phyloP scores from a whole-genome alignment of 2,113 vertebrate species.

The Aphelocoma coerulescens region DNA sequence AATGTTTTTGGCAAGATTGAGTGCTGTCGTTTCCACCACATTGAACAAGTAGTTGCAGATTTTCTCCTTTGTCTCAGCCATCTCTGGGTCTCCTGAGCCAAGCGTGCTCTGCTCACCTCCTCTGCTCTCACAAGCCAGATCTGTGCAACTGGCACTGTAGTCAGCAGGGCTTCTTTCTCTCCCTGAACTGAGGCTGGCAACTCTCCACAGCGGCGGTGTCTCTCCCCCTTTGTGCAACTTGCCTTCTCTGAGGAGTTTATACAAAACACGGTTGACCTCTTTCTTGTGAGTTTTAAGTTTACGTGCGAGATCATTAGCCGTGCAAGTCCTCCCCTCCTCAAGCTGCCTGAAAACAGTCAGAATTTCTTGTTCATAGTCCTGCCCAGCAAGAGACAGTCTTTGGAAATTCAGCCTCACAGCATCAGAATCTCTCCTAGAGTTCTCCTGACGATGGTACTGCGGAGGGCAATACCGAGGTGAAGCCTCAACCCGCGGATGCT shows the following conservation, averaged over 20 bases:
- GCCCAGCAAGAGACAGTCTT: not conserved
- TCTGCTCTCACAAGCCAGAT: not conserved
- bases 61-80: conserved; percentile 81
- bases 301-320: conserved; percentile 69
- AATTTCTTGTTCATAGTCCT: not conserved
- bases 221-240: conserved; percentile 58
- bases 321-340: conserved; percentile 44
- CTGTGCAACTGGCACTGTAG: not conserved
- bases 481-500: rapidly evolving
- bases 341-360: conserved; percentile 67
- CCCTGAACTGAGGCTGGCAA: not conserved
- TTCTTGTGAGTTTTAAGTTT: conserved; percentile 76
- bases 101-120: not conserved
- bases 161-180: not conserved
- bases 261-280: conserved; percentile 80
- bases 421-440: not conserved
- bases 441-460: rapidly evolving
- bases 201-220: conserved; percentile 79
- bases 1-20: conserved; percentile 85
- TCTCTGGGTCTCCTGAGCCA: conserved; percentile 44
- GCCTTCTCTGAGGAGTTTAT: conserved; percentile 69
- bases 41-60: conserved; percentile 80
- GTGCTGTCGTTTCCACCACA: conserved; percentile 68
- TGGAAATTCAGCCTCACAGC: conserved; percentile 4
- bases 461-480: rapidly evolving